Base-by-base conservation (phyloP, 2,113 vertebrate genomes). In the Syrrhaptes paradoxus region DNA sequence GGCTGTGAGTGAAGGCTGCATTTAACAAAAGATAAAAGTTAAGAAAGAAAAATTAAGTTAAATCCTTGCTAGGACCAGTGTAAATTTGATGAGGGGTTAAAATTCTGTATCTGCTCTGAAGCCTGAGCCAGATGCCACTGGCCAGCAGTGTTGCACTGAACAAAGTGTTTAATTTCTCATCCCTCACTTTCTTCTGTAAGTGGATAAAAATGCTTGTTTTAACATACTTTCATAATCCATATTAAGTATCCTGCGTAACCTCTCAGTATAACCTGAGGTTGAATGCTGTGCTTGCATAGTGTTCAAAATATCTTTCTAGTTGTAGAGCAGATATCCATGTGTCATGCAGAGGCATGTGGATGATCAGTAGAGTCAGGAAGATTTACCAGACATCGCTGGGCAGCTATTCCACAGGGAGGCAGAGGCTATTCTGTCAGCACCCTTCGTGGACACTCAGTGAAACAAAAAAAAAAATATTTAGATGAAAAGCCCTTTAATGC, bases 401-500 rank as follows among this genome's bases (percentile, higher is more conserved):
- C 21, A 76, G 32, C 41, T 51, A 17, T 48, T 55, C 26, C 67
- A 17, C 21, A 46, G 55, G 46, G 36, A 85, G 38, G 34, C n/a
- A 79, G 46, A 59, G 29, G 10, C 26, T 78, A 6, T 59, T 59
- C 51, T 81, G 43, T 93, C 85, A 94, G 54, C 51, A 22, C 34
- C 61, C 48, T 65, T 68, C 70, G 72, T 2, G 19, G 57, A 48
- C 38, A 13, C 11, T 10, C 77, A 70, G 85, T 26, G 43, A 93
- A 91, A 66, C 13, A 63, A 91, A 62, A 41, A 38, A n/a, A n/a
- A 41, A 89, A 77, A 67, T 63, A 93, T 93, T 95, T 80, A 90
- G 63, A 90, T 86, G 63, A 80, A 95, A 95, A 91, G 18, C 24
- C 55, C 59, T 83, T 87, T 92, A 89, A n/a, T 38, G 48, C 41